phyloP scores from a whole-genome alignment of 2,888 invertebrate genomes.

The Acronicta alni region DNA sequence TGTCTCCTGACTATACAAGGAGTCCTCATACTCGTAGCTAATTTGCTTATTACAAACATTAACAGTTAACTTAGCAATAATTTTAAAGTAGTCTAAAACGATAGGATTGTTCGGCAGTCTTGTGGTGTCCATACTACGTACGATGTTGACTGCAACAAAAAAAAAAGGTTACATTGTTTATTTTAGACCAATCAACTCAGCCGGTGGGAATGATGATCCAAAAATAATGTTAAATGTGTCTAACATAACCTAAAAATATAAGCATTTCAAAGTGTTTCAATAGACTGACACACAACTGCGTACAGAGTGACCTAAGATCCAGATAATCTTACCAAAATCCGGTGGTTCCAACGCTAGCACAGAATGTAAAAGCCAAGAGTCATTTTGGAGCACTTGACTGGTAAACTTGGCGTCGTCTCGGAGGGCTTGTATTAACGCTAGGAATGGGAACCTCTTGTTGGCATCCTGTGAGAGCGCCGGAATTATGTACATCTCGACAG shows the following conservation, averaged over 20 bases:
- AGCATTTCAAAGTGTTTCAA: too few species aligned
- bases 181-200: too few species aligned
- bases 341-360: conserved; percentile 91
- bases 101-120: conserved; percentile 89
- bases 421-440: conserved; percentile 82
- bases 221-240: too few species aligned
- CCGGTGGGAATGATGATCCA: too few species aligned
- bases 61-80: conserved; percentile 81
- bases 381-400: conserved; percentile 84
- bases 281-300: too few species aligned
- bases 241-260: too few species aligned
- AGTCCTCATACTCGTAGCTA: conserved; percentile 81
- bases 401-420: conserved; percentile 76
- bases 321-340: conserved; percentile 89
- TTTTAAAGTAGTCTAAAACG: conserved; percentile 79
- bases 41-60: conserved; percentile 84
- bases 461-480: conserved; percentile 90
- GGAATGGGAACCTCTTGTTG: conserved; percentile 85
- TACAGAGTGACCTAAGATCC: too few species aligned
- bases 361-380: conserved; percentile 92
- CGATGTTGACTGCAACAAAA: conserved; percentile 78
- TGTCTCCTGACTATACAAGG: conserved; percentile 82
- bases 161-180: conserved; percentile 8
- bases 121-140: conserved; percentile 85
- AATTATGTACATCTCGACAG: conserved; percentile 92